Conservation (phyloP, 2,797 vertebrate species). For the Sylvia borin region DNA sequence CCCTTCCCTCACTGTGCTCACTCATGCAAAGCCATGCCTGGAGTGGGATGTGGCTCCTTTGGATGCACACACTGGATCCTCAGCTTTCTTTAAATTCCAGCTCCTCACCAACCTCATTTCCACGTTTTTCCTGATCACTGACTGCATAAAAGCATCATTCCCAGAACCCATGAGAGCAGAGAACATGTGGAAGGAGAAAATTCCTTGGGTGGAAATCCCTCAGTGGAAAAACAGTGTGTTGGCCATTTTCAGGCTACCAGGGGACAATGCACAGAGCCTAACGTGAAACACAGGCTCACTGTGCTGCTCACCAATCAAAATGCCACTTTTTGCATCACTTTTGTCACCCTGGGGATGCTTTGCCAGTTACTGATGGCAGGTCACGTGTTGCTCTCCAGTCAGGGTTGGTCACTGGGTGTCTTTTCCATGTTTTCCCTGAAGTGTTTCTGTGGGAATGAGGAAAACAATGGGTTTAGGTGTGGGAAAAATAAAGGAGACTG, state of each 20-base stretch:
- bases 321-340: neutral
- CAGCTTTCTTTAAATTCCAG: neutral
- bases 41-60: neutral
- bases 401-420: neutral
- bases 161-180: neutral
- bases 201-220: neutral
- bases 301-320: neutral
- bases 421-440: neutral
- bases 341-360: neutral
- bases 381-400: neutral
- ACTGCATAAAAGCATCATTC: neutral
- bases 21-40: neutral
- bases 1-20: neutral
- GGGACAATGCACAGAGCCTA: neutral
- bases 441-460: neutral
- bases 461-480: constrained; percentile 3
- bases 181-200: neutral
- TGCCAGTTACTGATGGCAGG: neutral
- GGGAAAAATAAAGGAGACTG: neutral
- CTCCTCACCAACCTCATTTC: neutral
- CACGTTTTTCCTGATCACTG: neutral
- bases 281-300: neutral
- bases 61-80: neutral
- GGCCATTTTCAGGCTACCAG: neutral
- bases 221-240: neutral